These are phyloP conservation scores for Pteropus alecto DNA, from an alignment of 2,113 vertebrate species.

Conservation along the genomic window DNA sequence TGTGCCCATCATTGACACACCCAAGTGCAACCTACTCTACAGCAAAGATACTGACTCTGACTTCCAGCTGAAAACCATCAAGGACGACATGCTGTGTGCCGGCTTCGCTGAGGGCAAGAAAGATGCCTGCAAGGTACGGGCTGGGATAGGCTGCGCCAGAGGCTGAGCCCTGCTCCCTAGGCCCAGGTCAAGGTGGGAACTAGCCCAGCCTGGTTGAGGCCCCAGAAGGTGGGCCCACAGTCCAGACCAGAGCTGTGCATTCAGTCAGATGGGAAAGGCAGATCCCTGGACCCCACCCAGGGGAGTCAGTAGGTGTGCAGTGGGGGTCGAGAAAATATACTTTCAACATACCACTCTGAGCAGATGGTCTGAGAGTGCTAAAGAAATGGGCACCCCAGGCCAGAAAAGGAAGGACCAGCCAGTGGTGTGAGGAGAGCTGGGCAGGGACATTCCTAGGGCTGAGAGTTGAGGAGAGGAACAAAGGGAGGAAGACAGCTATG, in stretches of 20 bases:
- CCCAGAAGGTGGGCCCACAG: neutral
- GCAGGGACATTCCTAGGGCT: neutral
- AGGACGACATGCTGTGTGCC: conserved; percentile 76
- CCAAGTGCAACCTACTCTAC: conserved; percentile 74
- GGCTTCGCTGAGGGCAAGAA: conserved; percentile 78
- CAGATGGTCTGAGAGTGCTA: neutral
- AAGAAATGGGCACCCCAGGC: neutral
- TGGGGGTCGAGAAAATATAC: neutral
- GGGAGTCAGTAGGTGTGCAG: neutral
- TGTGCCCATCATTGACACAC: conserved; percentile 68
- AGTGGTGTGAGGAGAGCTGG: neutral
- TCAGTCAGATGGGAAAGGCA: neutral
- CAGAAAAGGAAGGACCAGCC: neutral
- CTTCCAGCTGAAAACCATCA: conserved; percentile 58
- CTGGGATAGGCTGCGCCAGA: rapidly evolving
- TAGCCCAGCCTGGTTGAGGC: neutral
- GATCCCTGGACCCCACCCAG: neutral
- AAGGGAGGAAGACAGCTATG: neutral
- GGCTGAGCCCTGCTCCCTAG: neutral
- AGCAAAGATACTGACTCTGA: neutral
- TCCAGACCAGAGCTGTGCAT: neutral
- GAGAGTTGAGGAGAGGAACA: neutral
- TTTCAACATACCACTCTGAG: neutral
- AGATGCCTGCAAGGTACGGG: conserved; percentile 80
- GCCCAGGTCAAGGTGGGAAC: neutral